phyloP scores from a whole-genome alignment of 2,888 invertebrate genomes.

The Macrophya alboannulata region DNA sequence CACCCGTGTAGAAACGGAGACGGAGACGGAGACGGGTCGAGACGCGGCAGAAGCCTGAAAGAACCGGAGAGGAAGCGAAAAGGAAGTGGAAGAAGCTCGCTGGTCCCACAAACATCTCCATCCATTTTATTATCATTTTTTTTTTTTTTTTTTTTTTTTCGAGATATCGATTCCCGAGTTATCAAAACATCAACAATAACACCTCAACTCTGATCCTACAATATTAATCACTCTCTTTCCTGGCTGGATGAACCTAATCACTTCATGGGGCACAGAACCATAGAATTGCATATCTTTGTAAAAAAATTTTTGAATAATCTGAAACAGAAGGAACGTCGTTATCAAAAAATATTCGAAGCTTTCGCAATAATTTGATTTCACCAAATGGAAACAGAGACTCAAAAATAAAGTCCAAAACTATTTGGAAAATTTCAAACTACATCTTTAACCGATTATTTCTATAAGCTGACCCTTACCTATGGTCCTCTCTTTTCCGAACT shows the following conservation, averaged over 20 bases:
- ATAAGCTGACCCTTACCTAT: background rate
- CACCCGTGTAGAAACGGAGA: conserved; percentile 70
- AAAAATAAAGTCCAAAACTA: background rate
- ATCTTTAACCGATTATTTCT: background rate
- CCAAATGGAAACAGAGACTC: background rate
- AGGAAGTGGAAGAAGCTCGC: conserved; percentile 61
- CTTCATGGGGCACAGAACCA: background rate
- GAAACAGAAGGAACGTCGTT: background rate
- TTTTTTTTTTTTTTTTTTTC: conserved; percentile 71
- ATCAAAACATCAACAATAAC: conserved; percentile 68
- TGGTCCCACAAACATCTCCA: conserved; percentile 69
- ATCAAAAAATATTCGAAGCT: background rate
- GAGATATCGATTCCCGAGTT: conserved; percentile 68
- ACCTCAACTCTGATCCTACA: conserved; percentile 43
- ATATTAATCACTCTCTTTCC: conserved; percentile 39
- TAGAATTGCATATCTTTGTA: background rate
- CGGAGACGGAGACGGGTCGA: conserved; percentile 71
- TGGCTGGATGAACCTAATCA: conserved; percentile 22
- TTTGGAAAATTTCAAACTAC: background rate
- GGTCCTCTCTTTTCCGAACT: conserved; percentile 16
- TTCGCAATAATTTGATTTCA: background rate
- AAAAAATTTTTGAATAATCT: background rate
- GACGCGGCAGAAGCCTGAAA: conserved; percentile 74
- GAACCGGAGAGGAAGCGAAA: conserved; percentile 58
- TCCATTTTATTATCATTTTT: conserved; percentile 73